A percentile compares a stretch with the other conserved stretches of the same genome.
Conservation (phyloP, 2,888 invertebrate species). For the Eupithecia insigniata region DNA sequence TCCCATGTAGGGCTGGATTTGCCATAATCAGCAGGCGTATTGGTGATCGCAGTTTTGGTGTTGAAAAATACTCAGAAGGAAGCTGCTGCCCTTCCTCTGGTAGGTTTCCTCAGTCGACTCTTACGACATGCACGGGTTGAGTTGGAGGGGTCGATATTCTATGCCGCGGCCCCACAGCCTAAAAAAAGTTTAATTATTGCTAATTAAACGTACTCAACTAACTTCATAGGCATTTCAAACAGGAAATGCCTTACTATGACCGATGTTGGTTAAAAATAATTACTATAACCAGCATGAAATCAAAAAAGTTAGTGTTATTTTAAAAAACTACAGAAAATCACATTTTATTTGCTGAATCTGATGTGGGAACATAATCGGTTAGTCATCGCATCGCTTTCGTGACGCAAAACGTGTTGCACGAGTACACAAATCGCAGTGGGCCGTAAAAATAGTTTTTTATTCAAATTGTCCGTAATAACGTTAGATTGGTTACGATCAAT, state of each 20-base stretch:
- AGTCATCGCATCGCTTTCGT: conserved; percentile 39
- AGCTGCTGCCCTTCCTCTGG: too few relatives aligned
- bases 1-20: too few relatives aligned
- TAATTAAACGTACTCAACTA: too few relatives aligned
- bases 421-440: conserved; percentile 29
- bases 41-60: too few relatives aligned
- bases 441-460: conserved; percentile 40
- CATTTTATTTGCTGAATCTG: conserved; percentile 31
- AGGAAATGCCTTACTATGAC: background rate
- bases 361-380: conserved; percentile 37
- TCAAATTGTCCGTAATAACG: conserved; percentile 10
- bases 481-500: background rate
- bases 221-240: background rate
- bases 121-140: too few relatives aligned
- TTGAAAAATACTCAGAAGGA: too few relatives aligned
- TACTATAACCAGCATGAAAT: background rate
- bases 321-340: conserved; percentile 19
- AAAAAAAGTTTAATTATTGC: background rate
- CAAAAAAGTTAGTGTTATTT: background rate
- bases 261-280: background rate
- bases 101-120: too few relatives aligned
- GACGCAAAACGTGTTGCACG: conserved; percentile 32
- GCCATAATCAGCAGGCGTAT: too few relatives aligned
- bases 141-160: too few relatives aligned
- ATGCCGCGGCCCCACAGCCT: too few relatives aligned